phyloP scores from a whole-genome alignment of 2,113 vertebrate species.

The Osmerus mordax region DNA sequence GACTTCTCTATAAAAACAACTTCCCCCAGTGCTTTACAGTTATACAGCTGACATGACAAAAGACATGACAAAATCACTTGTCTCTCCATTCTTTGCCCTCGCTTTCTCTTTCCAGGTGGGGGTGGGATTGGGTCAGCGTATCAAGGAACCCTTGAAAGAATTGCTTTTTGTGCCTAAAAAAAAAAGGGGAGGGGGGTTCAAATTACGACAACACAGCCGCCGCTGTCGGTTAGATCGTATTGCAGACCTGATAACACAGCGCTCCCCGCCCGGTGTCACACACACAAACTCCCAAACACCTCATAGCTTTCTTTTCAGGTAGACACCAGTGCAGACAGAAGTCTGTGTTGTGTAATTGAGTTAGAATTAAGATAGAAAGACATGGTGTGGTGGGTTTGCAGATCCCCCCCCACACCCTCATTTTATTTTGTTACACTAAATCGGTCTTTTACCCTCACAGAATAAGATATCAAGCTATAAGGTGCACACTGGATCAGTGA shows the following conservation, averaged over 20 bases:
- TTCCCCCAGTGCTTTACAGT: conserved; percentile 58
- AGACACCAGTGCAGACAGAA: conserved; percentile 13
- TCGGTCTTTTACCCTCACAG: not conserved
- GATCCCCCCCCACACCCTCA: not conserved
- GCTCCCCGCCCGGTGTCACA: conserved; percentile 5
- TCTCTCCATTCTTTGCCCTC: conserved; percentile 14
- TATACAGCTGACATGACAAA: conserved; percentile 64
- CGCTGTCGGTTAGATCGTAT: conserved; percentile 41
- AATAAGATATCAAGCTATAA: conserved; percentile 1
- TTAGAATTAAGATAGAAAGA: conserved; percentile 11
- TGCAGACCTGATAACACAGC: conserved; percentile 35
- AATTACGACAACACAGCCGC: conserved; percentile 59
- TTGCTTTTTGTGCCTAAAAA: conserved; percentile 47
- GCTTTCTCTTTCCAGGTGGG: conserved; percentile 50
- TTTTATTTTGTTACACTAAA: not conserved
- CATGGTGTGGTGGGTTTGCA: not conserved
- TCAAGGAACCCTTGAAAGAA: conserved; percentile 52
- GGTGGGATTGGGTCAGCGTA: conserved; percentile 51
- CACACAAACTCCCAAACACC: conserved; percentile 15
- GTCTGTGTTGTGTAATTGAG: conserved; percentile 6
- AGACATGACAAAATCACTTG: conserved; percentile 66
- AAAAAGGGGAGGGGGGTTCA: conserved; percentile 41
- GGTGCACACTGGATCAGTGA: not conserved
- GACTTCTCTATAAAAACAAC: not conserved
- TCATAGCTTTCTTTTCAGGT: conserved; percentile 16